Evolutionary conservation across 2,888 invertebrate species (phyloP).

Genomic region (Heliconius ethilla): DNA sequence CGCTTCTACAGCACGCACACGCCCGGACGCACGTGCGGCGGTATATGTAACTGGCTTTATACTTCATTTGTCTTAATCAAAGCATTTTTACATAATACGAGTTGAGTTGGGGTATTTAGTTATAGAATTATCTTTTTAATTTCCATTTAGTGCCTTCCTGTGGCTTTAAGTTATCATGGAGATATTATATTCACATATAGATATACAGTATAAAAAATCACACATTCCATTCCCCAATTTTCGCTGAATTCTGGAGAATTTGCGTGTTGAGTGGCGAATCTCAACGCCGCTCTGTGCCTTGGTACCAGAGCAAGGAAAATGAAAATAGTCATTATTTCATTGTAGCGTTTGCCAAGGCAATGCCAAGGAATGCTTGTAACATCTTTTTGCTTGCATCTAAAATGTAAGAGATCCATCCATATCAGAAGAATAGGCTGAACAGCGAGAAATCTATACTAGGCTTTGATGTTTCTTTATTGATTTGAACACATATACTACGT

Average conservation of each 20-base stretch:
- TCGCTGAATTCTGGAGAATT: no score
- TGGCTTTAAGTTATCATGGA: not conserved
- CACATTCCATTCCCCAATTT: no score
- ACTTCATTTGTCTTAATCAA: slow-evolving; percentile 31
- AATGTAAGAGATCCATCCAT: no score
- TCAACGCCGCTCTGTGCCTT: no score
- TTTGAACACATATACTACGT: not conserved
- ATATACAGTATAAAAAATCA: no score
- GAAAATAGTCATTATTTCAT: no score
- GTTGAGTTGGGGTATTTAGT: not conserved
- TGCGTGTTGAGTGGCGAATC: no score
- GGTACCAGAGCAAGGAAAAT: no score
- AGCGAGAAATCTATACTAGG: not conserved
- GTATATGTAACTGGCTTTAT: slow-evolving; percentile 22
- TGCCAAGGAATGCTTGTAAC: no score
- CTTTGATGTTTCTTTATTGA: not conserved
- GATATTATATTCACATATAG: no score
- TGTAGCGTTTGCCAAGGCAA: no score
- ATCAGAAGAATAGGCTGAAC: not conserved
- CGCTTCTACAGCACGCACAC: slow-evolving; percentile 18
- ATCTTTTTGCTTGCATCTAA: no score
- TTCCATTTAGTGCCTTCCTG: not conserved
- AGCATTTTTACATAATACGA: slow-evolving; percentile 16
- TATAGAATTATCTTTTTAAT: slow-evolving; percentile 8
- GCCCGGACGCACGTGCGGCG: slow-evolving; percentile 42